A percentile compares a stretch with the other conserved stretches of the same genome.
These are phyloP conservation scores for Naja naja DNA, from an alignment of 2,113 vertebrate genomes.

Conservation along the genomic window DNA sequence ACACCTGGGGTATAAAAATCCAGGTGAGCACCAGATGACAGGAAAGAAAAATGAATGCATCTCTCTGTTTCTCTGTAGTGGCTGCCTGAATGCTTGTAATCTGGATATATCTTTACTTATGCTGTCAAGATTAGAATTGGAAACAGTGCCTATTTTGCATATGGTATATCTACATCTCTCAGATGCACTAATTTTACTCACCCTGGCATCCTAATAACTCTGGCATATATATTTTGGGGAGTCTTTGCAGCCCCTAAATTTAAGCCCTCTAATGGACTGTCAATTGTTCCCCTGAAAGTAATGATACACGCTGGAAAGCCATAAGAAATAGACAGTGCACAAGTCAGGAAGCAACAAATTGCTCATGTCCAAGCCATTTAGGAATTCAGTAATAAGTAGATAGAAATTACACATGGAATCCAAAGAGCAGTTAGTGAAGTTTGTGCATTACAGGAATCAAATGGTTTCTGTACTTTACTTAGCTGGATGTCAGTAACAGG, in stretches of 20 bases:
- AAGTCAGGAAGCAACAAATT: neutral
- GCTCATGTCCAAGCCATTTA: neutral
- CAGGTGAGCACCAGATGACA: neutral
- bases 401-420: neutral
- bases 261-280: neutral
- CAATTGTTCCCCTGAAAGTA: neutral
- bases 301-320: neutral
- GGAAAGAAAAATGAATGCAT: neutral
- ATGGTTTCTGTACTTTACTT: neutral
- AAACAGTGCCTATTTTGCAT: slow-evolving; percentile 30
- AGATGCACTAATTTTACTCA: neutral
- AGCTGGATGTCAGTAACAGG: neutral
- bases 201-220: neutral
- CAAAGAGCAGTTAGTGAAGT: neutral
- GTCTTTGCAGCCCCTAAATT: neutral
- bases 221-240: neutral
- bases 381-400: neutral
- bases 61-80: neutral
- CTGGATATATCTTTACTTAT: neutral
- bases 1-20: neutral
- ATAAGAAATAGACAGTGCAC: neutral
- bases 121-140: neutral
- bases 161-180: slow-evolving; percentile 5
- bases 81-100: neutral
- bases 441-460: neutral